A percentile compares a stretch with the other conserved stretches of the same genome.
Conservation (phyloP, 2,797 vertebrate species). For the Danionella dracula region DNA sequence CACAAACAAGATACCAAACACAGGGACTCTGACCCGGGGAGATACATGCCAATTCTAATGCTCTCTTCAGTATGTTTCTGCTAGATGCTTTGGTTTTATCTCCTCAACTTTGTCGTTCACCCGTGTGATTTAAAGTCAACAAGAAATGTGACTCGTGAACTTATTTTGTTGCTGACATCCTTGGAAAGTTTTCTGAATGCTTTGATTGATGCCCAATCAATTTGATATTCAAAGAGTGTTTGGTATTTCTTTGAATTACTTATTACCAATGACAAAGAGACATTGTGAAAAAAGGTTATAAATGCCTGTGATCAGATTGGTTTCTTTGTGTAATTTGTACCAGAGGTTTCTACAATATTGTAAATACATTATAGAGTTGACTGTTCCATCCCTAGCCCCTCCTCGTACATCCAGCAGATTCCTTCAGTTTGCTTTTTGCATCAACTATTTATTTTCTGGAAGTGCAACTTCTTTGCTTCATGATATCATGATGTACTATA, state of each 20-base stretch:
- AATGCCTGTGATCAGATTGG: neutral
- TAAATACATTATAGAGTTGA: neutral
- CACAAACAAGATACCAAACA: slow-evolving; percentile 11
- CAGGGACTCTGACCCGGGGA: slow-evolving; percentile 41
- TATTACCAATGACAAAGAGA: neutral
- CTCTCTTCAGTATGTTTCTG: slow-evolving; percentile 38
- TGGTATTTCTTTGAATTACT: neutral
- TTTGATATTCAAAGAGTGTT: neutral
- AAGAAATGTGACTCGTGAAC: neutral
- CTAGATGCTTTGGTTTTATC: slow-evolving; percentile 51
- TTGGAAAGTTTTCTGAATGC: neutral
- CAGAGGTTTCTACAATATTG: neutral
- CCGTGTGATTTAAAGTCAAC: slow-evolving; percentile 39
- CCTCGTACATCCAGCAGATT: neutral
- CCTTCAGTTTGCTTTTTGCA: slow-evolving; percentile 6
- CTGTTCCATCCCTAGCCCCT: neutral
- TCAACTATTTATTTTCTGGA: slow-evolving; percentile 29
- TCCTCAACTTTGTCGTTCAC: slow-evolving; percentile 54
- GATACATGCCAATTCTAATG: slow-evolving; percentile 46
- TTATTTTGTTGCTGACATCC: neutral
- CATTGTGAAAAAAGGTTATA: no score
- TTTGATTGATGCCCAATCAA: neutral
- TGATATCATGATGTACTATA: slow-evolving; percentile 2
- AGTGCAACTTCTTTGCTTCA: neutral
- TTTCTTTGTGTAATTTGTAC: slow-evolving; percentile 13